phyloP scores from a whole-genome alignment of 2,113 vertebrate species.

The Spea multiplicata region DNA sequence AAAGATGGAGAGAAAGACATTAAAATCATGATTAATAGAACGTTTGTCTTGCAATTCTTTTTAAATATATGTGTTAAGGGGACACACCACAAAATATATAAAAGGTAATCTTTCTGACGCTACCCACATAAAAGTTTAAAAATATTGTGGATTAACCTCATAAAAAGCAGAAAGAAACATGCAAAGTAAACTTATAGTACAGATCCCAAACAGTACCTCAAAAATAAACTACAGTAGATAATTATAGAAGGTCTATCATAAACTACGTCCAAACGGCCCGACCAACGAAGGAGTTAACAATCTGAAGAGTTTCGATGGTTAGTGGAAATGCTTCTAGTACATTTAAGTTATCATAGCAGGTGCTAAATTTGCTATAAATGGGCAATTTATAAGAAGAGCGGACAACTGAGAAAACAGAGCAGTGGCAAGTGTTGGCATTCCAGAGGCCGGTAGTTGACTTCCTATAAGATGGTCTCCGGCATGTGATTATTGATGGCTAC shows the following conservation, averaged over 20 bases:
- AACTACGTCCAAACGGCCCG: conserved; percentile 12
- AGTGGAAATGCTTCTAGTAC: conserved; percentile 57
- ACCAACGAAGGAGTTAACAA: conserved; percentile 35
- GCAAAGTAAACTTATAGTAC: neutral
- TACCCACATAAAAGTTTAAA: too few species aligned
- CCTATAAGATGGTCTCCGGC: conserved; percentile 50
- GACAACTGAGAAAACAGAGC: conserved; percentile 76
- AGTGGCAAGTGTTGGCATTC: conserved; percentile 56
- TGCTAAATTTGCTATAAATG: conserved; percentile 74
- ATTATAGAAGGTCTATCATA: neutral
- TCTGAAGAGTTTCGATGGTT: conserved; percentile 20
- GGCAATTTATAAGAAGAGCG: conserved; percentile 73
- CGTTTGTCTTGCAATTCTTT: too few species aligned
- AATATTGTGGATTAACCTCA: too few species aligned
- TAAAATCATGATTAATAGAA: too few species aligned
- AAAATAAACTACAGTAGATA: neutral
- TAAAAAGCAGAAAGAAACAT: too few species aligned
- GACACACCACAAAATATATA: too few species aligned
- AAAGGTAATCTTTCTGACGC: too few species aligned
- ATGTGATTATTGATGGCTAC: conserved; percentile 46
- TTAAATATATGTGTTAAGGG: too few species aligned
- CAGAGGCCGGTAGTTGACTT: conserved; percentile 52
- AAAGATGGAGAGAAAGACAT: too few species aligned
- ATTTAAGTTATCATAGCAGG: conserved; percentile 68
- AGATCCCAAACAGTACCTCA: neutral